Base-by-base conservation (phyloP, 2,797 vertebrate species). In the Protosalanx chinensis region DNA sequence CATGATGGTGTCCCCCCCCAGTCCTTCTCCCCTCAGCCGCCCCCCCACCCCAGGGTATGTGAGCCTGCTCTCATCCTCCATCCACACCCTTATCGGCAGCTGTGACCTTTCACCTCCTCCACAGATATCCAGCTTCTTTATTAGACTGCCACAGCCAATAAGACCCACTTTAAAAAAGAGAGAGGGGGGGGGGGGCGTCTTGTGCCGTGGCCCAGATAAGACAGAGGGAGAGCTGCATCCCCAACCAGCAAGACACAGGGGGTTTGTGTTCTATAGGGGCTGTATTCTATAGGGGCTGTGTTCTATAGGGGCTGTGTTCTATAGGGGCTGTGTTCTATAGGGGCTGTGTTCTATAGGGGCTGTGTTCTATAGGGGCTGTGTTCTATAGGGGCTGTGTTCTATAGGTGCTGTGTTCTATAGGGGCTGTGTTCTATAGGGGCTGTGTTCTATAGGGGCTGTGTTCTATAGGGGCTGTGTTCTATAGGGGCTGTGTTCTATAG, bases 71-170 rank as follows among this genome's bases (percentile, higher is more conserved):
- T 18, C 72, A 23, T 61, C 81, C 53, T 75, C 86, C 84, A 82
- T 88, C 81, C 80, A 64, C 72, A 72, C 79, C 79, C 76, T 88
- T 88, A 89, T 88, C 83, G 80, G 81, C 68, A 65, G 80, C 76
- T 73, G 37, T 88, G 88, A 90, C 89, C 90, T 67, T 68, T 90
- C 73, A 90, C 88, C 89, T 86, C 71, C 76, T 72, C 83, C 84
- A 4, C 80, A 56, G 82, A 83, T 51, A 88, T 81, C 81, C 75
- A 79, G 79, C 77, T 78, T 87, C 85, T 89, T 90, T 90, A 91
- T 91, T 91, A 89, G 86, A 87, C 85, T 88, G 89, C 82, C 88
- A 89, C 86, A 86, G 88, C 88, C 85, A 92, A 90, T 91, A 90
- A 89, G 86, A 80, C 58, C 83, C 46, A 46, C 68, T 81, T 88